Evolutionary conservation across 2,888 invertebrate species (phyloP).

Genomic region (Ormyrus thymus): DNA sequence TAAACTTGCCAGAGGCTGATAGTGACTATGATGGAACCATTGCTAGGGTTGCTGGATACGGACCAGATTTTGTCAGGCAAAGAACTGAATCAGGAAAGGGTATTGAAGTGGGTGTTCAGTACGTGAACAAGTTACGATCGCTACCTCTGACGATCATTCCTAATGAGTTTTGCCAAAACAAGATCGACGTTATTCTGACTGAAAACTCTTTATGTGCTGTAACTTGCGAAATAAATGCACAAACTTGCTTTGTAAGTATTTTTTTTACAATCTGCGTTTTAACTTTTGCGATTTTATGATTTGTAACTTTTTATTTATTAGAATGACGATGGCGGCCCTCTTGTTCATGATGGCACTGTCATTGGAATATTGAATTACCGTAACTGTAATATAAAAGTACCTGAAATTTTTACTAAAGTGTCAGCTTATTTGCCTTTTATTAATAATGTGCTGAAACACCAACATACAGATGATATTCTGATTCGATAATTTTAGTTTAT

Average conservation of each 20-base stretch:
- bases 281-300: neutral
- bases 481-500: no score
- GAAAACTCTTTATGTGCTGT: slow-evolving; percentile 20
- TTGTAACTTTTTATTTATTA: neutral
- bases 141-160: neutral
- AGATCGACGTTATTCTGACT: slow-evolving; percentile 6
- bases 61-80: no score
- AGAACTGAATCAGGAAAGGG: no score
- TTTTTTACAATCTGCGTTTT: neutral
- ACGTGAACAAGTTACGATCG: neutral
- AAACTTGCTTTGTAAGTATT: slow-evolving; percentile 35
- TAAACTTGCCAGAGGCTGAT: neutral
- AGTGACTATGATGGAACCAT: slow-evolving; percentile 16
- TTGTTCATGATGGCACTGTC: slow-evolving; percentile 23
- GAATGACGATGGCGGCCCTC: slow-evolving; percentile 38
- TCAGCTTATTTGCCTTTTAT: slow-evolving; percentile 24
- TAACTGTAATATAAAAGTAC: slow-evolving; percentile 3
- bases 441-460: slow-evolving; percentile 4
- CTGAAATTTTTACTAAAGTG: slow-evolving; percentile 29
- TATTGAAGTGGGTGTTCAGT: neutral
- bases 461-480: no score
- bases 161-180: slow-evolving; percentile 11
- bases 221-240: neutral
- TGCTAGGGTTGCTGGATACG: slow-evolving; percentile 7
- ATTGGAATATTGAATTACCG: slow-evolving; percentile 36